Percentiles rank a stretch among this genome's conserved stretches.
phyloP scores from a whole-genome alignment of 2,113 vertebrate species.

The Corythaeola cristata region DNA sequence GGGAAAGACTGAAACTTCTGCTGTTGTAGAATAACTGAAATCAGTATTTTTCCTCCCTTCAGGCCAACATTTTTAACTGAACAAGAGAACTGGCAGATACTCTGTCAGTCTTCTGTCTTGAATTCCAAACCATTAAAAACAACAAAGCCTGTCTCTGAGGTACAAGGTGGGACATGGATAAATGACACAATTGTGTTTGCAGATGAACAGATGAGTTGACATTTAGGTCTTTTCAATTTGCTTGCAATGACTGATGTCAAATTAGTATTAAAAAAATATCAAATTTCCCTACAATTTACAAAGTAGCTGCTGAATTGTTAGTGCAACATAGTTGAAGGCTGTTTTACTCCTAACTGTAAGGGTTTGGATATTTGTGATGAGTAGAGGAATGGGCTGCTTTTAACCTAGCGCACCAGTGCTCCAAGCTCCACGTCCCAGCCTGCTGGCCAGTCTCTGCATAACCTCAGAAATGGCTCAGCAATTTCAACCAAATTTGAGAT shows the following conservation, averaged over 20 bases:
- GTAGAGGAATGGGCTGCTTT: neutral
- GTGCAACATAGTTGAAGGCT: neutral
- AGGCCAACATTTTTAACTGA: neutral
- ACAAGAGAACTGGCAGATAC: neutral
- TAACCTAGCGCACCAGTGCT: neutral
- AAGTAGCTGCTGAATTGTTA: neutral
- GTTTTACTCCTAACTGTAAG: neutral
- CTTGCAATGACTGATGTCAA: neutral
- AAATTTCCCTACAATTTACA: neutral
- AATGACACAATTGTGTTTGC: neutral
- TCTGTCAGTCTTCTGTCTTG: neutral
- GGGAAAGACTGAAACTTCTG: neutral
- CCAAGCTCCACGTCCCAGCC: neutral
- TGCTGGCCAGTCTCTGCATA: neutral
- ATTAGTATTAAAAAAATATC: neutral
- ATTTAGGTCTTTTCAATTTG: neutral
- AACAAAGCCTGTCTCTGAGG: neutral
- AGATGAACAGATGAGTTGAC: neutral
- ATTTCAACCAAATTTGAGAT: neutral
- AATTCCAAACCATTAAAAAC: neutral
- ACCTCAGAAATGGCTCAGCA: neutral
- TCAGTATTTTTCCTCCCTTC: neutral
- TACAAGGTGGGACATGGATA: neutral
- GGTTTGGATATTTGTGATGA: neutral
- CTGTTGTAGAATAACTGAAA: neutral